phyloP scores from a whole-genome alignment of 2,797 vertebrate species.

The Epinephelus coioides region DNA sequence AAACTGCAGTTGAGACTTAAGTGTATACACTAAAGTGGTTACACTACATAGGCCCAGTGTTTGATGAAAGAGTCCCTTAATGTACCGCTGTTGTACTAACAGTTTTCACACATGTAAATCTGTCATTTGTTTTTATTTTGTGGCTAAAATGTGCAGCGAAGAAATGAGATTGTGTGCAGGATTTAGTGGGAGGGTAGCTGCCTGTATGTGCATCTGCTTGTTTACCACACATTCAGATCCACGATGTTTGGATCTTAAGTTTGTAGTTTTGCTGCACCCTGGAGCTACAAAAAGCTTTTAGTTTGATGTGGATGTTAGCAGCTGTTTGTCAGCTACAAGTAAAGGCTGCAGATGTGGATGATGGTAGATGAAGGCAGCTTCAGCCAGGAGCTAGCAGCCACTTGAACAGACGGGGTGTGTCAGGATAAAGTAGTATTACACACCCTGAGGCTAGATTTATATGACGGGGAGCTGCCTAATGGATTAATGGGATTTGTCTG shows the following conservation, averaged over 20 bases:
- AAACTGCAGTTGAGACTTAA: background rate
- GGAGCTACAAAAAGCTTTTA: background rate
- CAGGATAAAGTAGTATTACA: constrained; percentile 20
- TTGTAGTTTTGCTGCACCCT: background rate
- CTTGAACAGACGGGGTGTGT: constrained; percentile 38
- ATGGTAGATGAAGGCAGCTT: background rate
- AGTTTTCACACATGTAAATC: background rate
- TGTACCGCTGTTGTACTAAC: background rate
- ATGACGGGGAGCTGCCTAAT: background rate
- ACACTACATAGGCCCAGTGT: background rate
- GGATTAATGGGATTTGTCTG: constrained; percentile 18
- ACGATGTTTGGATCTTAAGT: constrained; percentile 1
- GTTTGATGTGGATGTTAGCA: constrained; percentile 2
- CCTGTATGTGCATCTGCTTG: constrained; percentile 9
- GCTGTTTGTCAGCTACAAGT: background rate
- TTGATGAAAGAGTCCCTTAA: background rate
- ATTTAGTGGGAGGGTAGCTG: background rate
- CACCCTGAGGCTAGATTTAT: constrained; percentile 12
- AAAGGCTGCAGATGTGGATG: background rate
- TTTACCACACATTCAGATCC: background rate
- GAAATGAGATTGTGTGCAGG: background rate
- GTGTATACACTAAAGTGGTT: background rate
- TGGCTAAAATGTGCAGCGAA: background rate
- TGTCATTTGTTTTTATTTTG: background rate
- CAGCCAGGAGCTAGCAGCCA: constrained; percentile 8